A percentile compares a stretch with the other conserved stretches of the same genome.
phyloP scores from a whole-genome alignment of 2,113 vertebrate genomes.

The Calyptommatus sinebrachiatus region DNA sequence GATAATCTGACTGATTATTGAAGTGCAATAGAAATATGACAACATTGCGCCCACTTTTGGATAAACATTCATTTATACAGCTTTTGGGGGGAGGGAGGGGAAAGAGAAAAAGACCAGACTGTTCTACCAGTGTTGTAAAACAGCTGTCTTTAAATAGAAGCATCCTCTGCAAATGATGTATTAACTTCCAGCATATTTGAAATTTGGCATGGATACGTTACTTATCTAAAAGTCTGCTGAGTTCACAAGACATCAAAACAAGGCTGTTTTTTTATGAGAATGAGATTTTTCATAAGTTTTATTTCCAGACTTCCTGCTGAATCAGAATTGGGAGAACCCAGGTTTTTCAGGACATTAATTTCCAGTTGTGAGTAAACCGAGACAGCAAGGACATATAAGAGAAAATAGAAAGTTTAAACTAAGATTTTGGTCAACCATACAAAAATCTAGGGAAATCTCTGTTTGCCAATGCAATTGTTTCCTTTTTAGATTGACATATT shows the following conservation, averaged over 20 bases:
- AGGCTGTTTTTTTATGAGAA: slow-evolving; percentile 27
- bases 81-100: not conserved
- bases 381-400: not conserved
- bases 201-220: slow-evolving; percentile 24
- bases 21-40: not conserved
- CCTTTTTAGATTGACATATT: not conserved
- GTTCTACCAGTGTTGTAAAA: not conserved
- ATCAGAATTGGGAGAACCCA: slow-evolving; percentile 20
- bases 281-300: slow-evolving; percentile 35
- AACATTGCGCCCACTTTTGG: not conserved
- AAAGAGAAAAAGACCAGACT: not conserved
- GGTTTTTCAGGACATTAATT: slow-evolving; percentile 3
- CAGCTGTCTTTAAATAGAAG: slow-evolving; percentile 33
- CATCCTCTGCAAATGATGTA: slow-evolving; percentile 24
- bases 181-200: slow-evolving; percentile 32
- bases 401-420: not conserved
- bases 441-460: not conserved
- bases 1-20: not conserved
- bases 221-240: slow-evolving; percentile 30
- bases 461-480: not conserved
- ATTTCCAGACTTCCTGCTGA: slow-evolving; percentile 41
- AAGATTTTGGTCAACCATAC: not conserved
- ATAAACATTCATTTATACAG: not conserved
- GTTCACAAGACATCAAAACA: slow-evolving; percentile 40
- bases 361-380: not conserved